Conservation (phyloP, 2,797 vertebrate genomes). For the Macroramphosus scolopax region DNA sequence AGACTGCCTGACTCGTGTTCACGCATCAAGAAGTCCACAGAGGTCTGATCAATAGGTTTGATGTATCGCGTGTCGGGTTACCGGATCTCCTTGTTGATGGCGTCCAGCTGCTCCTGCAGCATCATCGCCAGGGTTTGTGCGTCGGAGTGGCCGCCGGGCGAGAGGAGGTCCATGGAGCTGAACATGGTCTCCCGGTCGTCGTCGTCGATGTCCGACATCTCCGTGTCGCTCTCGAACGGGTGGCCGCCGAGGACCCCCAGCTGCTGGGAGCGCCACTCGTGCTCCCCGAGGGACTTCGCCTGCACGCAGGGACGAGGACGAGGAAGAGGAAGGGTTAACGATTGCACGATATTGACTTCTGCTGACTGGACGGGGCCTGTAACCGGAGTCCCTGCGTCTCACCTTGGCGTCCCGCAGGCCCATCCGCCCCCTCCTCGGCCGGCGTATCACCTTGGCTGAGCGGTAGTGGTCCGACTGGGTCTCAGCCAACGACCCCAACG, state of each 20-base stretch:
- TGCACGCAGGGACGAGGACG: conserved; percentile 42
- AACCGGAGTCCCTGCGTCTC: too few species aligned
- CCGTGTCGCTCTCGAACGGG: conserved; percentile 95
- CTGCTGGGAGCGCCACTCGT: conserved; percentile 96
- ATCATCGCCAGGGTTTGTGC: conserved; percentile 99
- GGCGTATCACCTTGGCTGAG: conserved; percentile 91
- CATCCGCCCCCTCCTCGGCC: conserved; percentile 89
- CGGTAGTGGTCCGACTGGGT: conserved; percentile 93
- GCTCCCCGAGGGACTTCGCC: conserved; percentile 95
- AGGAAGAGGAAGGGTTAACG: too few species aligned
- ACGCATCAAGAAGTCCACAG: too few species aligned
- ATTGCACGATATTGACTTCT: too few species aligned
- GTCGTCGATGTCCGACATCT: conserved; percentile 98
- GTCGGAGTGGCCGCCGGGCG: conserved; percentile 94
- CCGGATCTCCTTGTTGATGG: conserved; percentile 99
- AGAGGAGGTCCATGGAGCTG: conserved; percentile 97
- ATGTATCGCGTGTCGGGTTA: conserved; percentile 45
- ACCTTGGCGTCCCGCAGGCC: conserved; percentile 91
- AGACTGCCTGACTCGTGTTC: conserved; percentile 13
- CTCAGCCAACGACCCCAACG: conserved; percentile 91
- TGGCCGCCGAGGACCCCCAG: conserved; percentile 88
- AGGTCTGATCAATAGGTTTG: not conserved
- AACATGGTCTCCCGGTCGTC: conserved; percentile 96
- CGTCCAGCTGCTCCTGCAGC: conserved; percentile 98
- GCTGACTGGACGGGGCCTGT: too few species aligned